Percentiles rank a stretch among this genome's conserved stretches.
Evolutionary conservation across 2,113 vertebrate species (phyloP).

Genomic region (Beaufortia kweichowensis): DNA sequence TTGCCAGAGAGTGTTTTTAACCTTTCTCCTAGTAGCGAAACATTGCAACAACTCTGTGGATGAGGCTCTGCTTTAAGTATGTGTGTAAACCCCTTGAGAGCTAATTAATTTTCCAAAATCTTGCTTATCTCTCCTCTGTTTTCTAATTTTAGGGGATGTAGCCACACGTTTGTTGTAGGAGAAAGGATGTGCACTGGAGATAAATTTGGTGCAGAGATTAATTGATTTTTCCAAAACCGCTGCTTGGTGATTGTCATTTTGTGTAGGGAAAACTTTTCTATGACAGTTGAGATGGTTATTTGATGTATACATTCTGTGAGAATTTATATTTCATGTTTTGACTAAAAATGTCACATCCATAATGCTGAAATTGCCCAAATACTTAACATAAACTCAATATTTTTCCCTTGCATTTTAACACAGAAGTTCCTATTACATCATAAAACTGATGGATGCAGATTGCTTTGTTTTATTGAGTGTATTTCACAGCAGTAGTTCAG

Average conservation of each 20-base stretch:
- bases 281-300: too few relatives aligned
- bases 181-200: neutral
- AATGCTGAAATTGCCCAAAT: too few relatives aligned
- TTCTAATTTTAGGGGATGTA: conserved; percentile 8
- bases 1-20: conserved; percentile 18
- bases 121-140: neutral
- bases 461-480: neutral
- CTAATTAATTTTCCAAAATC: conserved; percentile 29
- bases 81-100: neutral
- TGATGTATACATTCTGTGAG: too few relatives aligned
- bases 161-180: neutral
- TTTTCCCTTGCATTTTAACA: too few relatives aligned
- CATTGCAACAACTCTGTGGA: conserved; percentile 1
- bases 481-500: neutral
- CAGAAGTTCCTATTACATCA: neutral
- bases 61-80: neutral
- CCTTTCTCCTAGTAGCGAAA: neutral
- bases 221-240: neutral
- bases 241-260: neutral
- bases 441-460: neutral
- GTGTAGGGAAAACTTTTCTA: too few relatives aligned
- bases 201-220: neutral
- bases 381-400: too few relatives aligned
- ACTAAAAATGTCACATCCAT: too few relatives aligned
- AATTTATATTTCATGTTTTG: too few relatives aligned